These are phyloP conservation scores for Epinephelus coioides DNA, from an alignment of 2,797 vertebrate genomes.

Conservation along the genomic window DNA sequence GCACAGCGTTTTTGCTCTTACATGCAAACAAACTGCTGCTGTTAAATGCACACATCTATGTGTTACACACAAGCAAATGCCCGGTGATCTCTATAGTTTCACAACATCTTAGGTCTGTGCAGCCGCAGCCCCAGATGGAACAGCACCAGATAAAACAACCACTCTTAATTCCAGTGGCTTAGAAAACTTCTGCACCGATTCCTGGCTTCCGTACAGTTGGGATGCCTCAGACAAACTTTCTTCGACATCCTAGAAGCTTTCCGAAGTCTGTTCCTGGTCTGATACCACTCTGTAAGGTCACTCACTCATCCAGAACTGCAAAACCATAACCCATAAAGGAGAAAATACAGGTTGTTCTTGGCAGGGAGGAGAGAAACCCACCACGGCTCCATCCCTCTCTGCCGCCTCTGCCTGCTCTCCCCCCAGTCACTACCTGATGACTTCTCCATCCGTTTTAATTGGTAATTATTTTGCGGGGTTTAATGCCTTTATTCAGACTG, in stretches of 20 bases:
- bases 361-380: conserved; percentile 77
- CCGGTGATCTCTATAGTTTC: conserved; percentile 36
- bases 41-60: conserved; percentile 8
- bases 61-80: conserved; percentile 22
- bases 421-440: conserved; percentile 85
- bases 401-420: conserved; percentile 70
- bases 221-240: conserved; percentile 75
- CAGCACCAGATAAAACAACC: conserved; percentile 68
- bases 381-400: conserved; percentile 72
- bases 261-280: conserved; percentile 82
- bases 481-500: conserved; percentile 90
- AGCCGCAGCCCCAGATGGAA: conserved; percentile 37
- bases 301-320: conserved; percentile 84
- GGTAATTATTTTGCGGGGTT: conserved; percentile 90
- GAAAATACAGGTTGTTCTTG: conserved; percentile 86
- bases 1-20: conserved; percentile 1
- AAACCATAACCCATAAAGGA: conserved; percentile 83
- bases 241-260: conserved; percentile 76
- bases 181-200: conserved; percentile 69
- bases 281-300: conserved; percentile 85
- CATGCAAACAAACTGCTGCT: neutral
- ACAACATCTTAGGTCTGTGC: conserved; percentile 26
- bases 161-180: conserved; percentile 66
- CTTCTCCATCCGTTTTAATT: conserved; percentile 88
- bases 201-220: conserved; percentile 70